A percentile compares a stretch with the other conserved stretches of the same genome.
Conservation (phyloP, 2,888 invertebrate species). For the Apocheima hispidaria region DNA sequence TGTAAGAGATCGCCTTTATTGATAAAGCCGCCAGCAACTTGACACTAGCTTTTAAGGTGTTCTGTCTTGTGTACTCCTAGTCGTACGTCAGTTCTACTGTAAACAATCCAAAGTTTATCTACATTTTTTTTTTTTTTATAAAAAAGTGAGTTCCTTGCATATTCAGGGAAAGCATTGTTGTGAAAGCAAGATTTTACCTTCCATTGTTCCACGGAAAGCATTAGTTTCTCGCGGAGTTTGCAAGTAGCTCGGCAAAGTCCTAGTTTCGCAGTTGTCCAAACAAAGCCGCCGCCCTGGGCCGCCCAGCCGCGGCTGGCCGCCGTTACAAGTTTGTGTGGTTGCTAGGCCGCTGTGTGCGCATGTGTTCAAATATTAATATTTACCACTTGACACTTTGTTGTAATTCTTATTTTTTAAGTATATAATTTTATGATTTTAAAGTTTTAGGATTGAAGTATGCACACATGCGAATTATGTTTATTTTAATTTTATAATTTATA, state of each 20-base stretch:
- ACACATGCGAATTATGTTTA: too few species aligned
- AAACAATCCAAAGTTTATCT: slow-evolving; percentile 1
- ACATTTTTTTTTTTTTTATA: too few species aligned
- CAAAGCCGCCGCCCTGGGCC: slow-evolving; percentile 26
- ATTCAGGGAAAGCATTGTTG: slow-evolving; percentile 12
- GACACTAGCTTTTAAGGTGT: too few species aligned
- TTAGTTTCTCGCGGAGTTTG: slow-evolving; percentile 23
- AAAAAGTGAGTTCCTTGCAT: not conserved
- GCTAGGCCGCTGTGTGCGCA: not conserved
- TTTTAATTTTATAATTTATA: too few species aligned
- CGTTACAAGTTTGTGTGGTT: slow-evolving; percentile 16
- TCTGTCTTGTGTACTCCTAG: not conserved
- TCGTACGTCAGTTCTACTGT: not conserved
- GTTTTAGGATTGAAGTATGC: not conserved
- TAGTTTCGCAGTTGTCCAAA: slow-evolving; percentile 36
- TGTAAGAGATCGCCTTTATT: too few species aligned
- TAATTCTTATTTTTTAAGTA: not conserved
- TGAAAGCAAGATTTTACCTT: slow-evolving; percentile 16
- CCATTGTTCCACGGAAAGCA: slow-evolving; percentile 14
- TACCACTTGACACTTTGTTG: slow-evolving; percentile 1
- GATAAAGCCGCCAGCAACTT: too few species aligned
- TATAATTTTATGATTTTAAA: not conserved
- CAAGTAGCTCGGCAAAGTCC: slow-evolving; percentile 22
- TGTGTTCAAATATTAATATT: slow-evolving; percentile 21
- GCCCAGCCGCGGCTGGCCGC: not conserved